Evolutionary conservation across 2,888 invertebrate genomes (phyloP), one percentile per base, ranked within the genome.

Genomic region (Aphodius sticticus): DNA sequence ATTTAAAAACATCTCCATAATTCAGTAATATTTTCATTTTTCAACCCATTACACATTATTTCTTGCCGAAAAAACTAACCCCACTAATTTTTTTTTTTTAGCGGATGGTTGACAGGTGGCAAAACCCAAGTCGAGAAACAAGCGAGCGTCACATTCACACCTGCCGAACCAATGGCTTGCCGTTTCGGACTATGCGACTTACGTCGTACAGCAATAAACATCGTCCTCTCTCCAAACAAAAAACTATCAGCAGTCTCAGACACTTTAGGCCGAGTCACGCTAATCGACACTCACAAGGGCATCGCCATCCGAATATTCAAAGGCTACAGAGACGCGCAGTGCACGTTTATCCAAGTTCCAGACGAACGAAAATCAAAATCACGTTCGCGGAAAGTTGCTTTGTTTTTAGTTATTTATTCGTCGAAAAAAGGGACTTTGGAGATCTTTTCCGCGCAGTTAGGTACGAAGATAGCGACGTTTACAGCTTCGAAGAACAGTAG

Each of bases 251-350:
- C 95, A 0, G 91, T 97, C 70, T 92, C 95, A 0, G 99, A 99
- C 89, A 94, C 93, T 84, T 92, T 96, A 86, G 98, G 98, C 36
- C 92, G 99, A 79, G 95, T 99, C 0, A 92, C 95, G 71, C 90
- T 99, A 15, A 89, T 99, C 53, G 98, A 99, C 89, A 93, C 96
- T 14, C 92, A 92, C 76, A 92, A 92, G 83, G 97, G 97, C 0
- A 92, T 95, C 77, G 93, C 96, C 35, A 90, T 98, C 69, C 92
- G 97, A 77, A 94, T 98, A 86, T 97, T 98, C 92, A 99, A 99
- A 91, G 99, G 99, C 4, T 99, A 97, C 88, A 92, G 99, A 9
- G 97, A 99, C 87, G 98, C 99, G 0, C 96, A 99, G 87, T 96
- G 97, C 87, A 97, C 96, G 2, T 99, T 98, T 93, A 91, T 99